Conservation (phyloP, 2,113 vertebrate species). For the Clinocottus analis region DNA sequence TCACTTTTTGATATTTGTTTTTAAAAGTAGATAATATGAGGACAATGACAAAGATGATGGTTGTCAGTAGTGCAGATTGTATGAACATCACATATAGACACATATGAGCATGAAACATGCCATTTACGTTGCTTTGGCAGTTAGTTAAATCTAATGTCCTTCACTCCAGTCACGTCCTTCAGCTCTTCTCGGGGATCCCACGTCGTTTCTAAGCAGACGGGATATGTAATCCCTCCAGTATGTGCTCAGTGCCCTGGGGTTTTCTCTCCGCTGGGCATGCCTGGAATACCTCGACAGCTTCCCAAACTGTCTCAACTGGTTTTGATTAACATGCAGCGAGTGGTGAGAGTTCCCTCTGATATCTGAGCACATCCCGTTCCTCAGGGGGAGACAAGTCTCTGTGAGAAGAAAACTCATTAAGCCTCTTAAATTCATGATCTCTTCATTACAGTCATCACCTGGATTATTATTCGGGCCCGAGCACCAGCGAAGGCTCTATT, state of each 20-base stretch:
- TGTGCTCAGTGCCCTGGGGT: not conserved
- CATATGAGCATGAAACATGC: too few relatives aligned
- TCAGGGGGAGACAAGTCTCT: not conserved
- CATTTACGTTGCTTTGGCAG: not conserved
- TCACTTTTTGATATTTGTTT: not conserved
- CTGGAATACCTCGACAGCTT: conserved; percentile 5
- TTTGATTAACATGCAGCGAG: not conserved
- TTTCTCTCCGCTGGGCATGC: not conserved
- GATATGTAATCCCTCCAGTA: not conserved
- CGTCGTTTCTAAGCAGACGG: not conserved
- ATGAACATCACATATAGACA: too few relatives aligned
- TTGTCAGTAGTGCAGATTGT: not conserved
- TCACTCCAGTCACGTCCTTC: conserved; percentile 1
- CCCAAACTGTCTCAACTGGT: not conserved
- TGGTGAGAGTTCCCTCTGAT: not conserved
- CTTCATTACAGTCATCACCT: not conserved
- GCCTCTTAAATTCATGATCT: not conserved
- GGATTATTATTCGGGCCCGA: not conserved
- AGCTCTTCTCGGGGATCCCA: not conserved
- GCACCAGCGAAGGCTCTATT: too few relatives aligned
- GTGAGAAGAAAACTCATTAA: conserved; percentile 9
- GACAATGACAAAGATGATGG: not conserved
- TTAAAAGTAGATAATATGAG: not conserved
- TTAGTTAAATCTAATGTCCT: not conserved
- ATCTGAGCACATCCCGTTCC: not conserved